A percentile compares a stretch with the other conserved stretches of the same genome.
Conservation (phyloP, 37 sponge, comb jelly and placozoan genomes). For the Cliona cf. orientalis region DNA sequence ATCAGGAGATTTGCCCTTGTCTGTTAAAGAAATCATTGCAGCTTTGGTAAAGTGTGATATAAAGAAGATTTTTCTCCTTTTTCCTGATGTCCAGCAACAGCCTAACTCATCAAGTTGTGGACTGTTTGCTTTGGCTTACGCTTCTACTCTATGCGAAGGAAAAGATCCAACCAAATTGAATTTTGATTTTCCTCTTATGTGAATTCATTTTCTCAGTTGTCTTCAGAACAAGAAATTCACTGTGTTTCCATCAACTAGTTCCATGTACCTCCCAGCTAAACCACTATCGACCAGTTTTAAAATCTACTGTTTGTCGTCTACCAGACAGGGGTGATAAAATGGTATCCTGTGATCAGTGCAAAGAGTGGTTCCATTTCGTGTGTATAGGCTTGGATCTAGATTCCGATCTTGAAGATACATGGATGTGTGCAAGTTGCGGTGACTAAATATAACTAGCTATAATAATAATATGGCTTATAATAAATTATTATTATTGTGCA, state of each 20-base stretch:
- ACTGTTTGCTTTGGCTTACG: background rate
- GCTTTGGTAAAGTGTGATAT: background rate
- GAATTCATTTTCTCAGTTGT: background rate
- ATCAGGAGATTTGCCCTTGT: background rate
- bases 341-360: background rate
- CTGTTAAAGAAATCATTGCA: background rate
- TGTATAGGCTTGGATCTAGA: too few relatives aligned
- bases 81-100: conserved; percentile 1
- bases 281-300: background rate
- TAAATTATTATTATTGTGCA: too few relatives aligned
- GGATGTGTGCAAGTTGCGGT: too few relatives aligned
- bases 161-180: background rate
- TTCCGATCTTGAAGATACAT: too few relatives aligned
- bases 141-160: background rate
- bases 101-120: background rate
- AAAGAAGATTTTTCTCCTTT: background rate
- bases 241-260: background rate
- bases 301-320: background rate
- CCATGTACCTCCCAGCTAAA: background rate
- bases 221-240: background rate
- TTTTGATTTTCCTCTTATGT: background rate
- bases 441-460: too few relatives aligned
- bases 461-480: too few relatives aligned
- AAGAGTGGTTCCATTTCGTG: background rate
- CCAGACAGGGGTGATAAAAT: background rate